Evolutionary conservation across 92 coral and sea anemone genomes (phyloP), one percentile per base, ranked within the genome.

Genomic region (Parazoanthus atlanticus): DNA sequence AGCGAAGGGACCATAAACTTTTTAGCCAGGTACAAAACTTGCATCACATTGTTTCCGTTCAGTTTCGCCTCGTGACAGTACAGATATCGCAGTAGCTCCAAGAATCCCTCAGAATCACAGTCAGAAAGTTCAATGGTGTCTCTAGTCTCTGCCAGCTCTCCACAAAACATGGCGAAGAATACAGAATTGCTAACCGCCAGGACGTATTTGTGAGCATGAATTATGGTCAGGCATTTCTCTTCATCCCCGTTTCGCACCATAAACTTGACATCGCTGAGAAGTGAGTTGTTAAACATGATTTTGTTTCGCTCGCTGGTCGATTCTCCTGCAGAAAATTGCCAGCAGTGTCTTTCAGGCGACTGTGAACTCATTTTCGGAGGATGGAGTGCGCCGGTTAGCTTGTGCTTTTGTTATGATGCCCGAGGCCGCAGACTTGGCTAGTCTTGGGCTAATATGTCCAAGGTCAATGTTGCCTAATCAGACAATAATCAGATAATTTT

Each of bases 1-100:
- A 88, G 46, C 0, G 90, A 66, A 4, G 90, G 90, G 19, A 88
- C 90, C 80, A 88, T 88, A 52, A 79, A 88, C 38, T 88, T 88
- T 58, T 88, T 88, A 38, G 90, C 90, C 71, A 88, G 41, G 40
- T 88, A 88, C 52, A 88, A 88, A 3, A 88, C 90, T 5, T 66
- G 79, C n/a, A 85, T 67, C 38, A 88, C 90, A 26, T 79, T 79
- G 0, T 79, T 85, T 47, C 80, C 73, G 6, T 36, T 88, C 38
- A 88, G 64, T 26, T 38, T 36, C 70, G 79, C 80, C 84, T 88
- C 72, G 61, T 88, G 86, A 8, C 69, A 74, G 78, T 74, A 74
- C 78, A 74, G 30, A 33, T 29, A 33, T 74, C 36, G 78, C 80
- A 76, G 80, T 23, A 76, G 80, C 56, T 76, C 80, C 21, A 76